A percentile compares a stretch with the other conserved stretches of the same genome.
Conservation (phyloP, 2,888 invertebrate species). For the Malachius bipustulatus region DNA sequence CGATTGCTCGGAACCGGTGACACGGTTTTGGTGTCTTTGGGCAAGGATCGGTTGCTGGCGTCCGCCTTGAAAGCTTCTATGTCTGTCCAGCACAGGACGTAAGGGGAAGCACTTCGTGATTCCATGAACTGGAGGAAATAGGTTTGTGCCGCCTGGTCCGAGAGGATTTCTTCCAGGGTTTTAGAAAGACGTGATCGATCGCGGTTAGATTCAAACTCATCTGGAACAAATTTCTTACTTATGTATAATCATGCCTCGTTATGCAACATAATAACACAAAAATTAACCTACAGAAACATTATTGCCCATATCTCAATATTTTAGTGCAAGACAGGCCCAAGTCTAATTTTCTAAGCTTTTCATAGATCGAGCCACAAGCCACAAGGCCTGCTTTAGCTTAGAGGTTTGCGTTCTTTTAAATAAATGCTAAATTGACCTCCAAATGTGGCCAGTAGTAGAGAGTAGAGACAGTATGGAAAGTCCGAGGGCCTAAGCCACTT, state of each 20-base stretch:
- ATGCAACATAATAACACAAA: background rate
- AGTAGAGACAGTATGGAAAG: too few species aligned
- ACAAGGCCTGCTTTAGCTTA: background rate
- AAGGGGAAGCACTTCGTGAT: conserved; percentile 49
- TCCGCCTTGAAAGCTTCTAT: conserved; percentile 53
- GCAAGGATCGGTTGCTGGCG: conserved; percentile 20
- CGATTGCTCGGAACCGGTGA: background rate
- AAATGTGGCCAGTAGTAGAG: too few species aligned
- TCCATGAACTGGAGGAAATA: conserved; percentile 83
- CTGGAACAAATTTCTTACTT: too few species aligned
- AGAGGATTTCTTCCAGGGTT: conserved; percentile 60
- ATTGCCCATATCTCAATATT: too few species aligned
- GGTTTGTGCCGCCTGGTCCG: conserved; percentile 66
- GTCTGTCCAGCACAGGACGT: conserved; percentile 67
- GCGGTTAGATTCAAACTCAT: conserved; percentile 23
- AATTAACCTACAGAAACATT: background rate
- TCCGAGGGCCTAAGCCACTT: too few species aligned
- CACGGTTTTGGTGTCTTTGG: conserved; percentile 22
- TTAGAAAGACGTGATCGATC: conserved; percentile 54
- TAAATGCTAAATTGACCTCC: too few species aligned
- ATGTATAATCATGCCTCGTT: too few species aligned
- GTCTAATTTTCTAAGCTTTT: background rate
- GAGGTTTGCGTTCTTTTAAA: too few species aligned
- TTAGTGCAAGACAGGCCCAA: background rate
- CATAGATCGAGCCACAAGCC: too few species aligned